Base-by-base conservation (phyloP, 2,888 invertebrate genomes). In the Orthonychiurus folsomi region DNA sequence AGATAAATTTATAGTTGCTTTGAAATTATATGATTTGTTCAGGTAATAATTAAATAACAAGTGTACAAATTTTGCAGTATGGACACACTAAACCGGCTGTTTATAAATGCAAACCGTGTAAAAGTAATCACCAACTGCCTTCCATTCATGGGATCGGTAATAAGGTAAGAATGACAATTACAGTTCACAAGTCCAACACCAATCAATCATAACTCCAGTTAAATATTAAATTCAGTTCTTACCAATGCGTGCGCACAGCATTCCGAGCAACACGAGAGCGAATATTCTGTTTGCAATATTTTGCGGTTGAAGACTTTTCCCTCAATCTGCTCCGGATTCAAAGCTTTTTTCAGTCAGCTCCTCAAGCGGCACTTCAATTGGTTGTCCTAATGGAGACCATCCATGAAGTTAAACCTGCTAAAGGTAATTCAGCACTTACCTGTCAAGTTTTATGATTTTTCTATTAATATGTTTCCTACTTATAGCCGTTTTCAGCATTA, bases 261-360 rank as follows among this genome's bases (percentile, higher is more conserved):
- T 52, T 23, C 3, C 53, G 37, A 25, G 56, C 67, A 21, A 27
- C 47, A 1, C 18, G 20, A 1, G 62, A 67, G 18, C 61, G 57
- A 23, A 66, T 69, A 63, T 12, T 62, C 3, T 61, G 61, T 5
- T 50, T 58, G 5, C 63, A 60, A 27, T 66, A 60, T 55, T 61
- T 67, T 15, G 63, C 63, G 21, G 57, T 67, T 47, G 62, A 63
- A 23, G 66, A 69, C 27, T 61, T 66, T 37, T 48, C 62, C 1
- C 59, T 60, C 55, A 57, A 53, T 20, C 28, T 69, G 12, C 62
- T 54, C 3, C 64, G 66, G 55, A 47, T 66, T 28, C 69, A 69
- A 52, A 64, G 66, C 15, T 59, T 69, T 18, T 67, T 66, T 26
- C 69, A 69, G 61, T 59, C 65, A n/a, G 69, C 69, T 21, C 69